These are phyloP conservation scores for Ruditapes philippinarum DNA, from an alignment of 1,140 invertebrate genomes.

Conservation along the genomic window DNA sequence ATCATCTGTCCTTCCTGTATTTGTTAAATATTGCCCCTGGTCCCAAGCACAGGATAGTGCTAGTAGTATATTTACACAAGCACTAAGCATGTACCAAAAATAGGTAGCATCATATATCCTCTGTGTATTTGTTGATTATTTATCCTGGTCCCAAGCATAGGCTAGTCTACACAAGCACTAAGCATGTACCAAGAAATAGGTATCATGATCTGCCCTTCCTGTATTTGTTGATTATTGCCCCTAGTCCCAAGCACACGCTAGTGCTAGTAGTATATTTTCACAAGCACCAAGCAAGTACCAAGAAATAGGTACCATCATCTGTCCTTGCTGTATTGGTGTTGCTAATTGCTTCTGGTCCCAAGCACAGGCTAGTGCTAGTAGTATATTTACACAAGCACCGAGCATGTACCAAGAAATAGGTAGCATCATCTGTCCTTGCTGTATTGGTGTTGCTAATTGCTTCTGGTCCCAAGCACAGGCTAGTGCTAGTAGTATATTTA, in stretches of 20 bases:
- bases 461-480: not conserved
- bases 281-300: not conserved
- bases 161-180: conserved; percentile 23
- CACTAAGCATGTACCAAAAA: conserved; percentile 28
- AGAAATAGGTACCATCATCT: not conserved
- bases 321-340: not conserved
- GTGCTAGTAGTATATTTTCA: conserved; percentile 17
- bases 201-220: not conserved
- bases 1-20: not conserved
- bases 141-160: not conserved
- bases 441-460: not conserved
- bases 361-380: not conserved
- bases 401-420: not conserved
- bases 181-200: conserved; percentile 21
- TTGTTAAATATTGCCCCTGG: not conserved
- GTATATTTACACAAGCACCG: conserved; percentile 1
- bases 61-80: not conserved
- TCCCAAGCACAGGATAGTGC: not conserved
- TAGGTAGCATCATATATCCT: not conserved
- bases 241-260: not conserved
- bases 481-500: not conserved
- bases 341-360: not conserved
- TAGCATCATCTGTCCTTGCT: not conserved
- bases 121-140: not conserved
- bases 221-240: not conserved